These are phyloP conservation scores for Calliopsis andreniformis DNA, from an alignment of 1,140 invertebrate genomes.

Conservation along the genomic window DNA sequence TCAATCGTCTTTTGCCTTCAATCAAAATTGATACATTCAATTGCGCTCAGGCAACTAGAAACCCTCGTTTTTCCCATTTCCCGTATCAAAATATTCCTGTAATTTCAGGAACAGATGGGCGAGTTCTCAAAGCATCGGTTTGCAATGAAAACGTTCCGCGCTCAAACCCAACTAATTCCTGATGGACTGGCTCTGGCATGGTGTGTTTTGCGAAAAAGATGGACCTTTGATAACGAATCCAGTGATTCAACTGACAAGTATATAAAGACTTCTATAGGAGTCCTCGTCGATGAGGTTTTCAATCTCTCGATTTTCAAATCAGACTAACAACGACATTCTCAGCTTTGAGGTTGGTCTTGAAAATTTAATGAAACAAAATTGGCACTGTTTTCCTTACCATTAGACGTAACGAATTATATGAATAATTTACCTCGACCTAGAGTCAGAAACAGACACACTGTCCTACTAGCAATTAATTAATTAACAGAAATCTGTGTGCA, in stretches of 20 bases:
- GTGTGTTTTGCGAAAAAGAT: neutral
- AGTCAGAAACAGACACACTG: neutral
- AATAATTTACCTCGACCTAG: conserved; percentile 13
- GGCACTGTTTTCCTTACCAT: neutral
- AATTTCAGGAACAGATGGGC: no score
- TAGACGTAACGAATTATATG: conserved; percentile 17
- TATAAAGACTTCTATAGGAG: neutral
- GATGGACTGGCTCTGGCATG: no score
- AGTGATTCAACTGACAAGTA: neutral
- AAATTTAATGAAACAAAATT: conserved; percentile 33
- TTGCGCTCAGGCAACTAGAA: no score
- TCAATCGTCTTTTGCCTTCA: no score
- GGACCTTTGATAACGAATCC: neutral
- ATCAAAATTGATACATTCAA: no score
- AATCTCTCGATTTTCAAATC: no score
- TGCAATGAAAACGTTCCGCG: no score
- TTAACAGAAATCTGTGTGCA: neutral
- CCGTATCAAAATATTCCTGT: no score
- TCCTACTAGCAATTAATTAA: conserved; percentile 2
- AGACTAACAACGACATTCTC: no score
- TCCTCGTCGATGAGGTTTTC: neutral
- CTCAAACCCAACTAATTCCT: no score
- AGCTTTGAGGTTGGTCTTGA: conserved; percentile 22
- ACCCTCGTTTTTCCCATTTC: no score
- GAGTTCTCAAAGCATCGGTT: neutral